Evolutionary conservation across 2,113 vertebrate genomes (phyloP).

Genomic region (Halcyon senegalensis): DNA sequence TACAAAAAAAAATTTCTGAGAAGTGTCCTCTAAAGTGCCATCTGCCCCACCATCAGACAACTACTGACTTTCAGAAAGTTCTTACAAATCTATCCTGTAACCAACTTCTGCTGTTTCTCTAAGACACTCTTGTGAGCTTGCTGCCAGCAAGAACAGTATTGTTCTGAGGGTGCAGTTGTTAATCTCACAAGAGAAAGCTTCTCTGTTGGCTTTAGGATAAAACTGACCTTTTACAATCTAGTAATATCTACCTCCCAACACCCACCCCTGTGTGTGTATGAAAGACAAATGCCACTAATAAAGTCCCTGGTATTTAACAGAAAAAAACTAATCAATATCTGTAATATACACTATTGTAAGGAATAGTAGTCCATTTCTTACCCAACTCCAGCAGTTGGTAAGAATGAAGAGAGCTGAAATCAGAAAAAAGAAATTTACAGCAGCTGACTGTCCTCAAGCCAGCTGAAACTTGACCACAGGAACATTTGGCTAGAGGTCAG

Average conservation of each 20-base stretch:
- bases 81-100: not conserved
- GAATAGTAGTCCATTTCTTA: not conserved
- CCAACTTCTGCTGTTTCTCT: not conserved
- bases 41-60: not conserved
- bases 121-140: not conserved
- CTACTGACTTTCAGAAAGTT: not conserved
- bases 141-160: not conserved
- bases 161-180: not conserved
- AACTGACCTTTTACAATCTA: not conserved
- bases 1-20: not conserved
- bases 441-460: slow-evolving; percentile 17
- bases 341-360: not conserved
- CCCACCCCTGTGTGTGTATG: not conserved
- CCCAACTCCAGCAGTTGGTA: not conserved
- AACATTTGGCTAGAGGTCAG: slow-evolving; percentile 42
- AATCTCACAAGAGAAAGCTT: not conserved
- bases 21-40: not conserved
- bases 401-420: slow-evolving; percentile 28
- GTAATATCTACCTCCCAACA: not conserved
- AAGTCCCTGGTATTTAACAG: not conserved
- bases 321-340: not conserved
- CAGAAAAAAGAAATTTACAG: slow-evolving; percentile 1
- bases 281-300: not conserved
- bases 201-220: not conserved
- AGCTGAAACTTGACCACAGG: slow-evolving; percentile 20